Evolutionary conservation across 1,140 invertebrate species (phyloP).

Genomic region (Ladona fulva): DNA sequence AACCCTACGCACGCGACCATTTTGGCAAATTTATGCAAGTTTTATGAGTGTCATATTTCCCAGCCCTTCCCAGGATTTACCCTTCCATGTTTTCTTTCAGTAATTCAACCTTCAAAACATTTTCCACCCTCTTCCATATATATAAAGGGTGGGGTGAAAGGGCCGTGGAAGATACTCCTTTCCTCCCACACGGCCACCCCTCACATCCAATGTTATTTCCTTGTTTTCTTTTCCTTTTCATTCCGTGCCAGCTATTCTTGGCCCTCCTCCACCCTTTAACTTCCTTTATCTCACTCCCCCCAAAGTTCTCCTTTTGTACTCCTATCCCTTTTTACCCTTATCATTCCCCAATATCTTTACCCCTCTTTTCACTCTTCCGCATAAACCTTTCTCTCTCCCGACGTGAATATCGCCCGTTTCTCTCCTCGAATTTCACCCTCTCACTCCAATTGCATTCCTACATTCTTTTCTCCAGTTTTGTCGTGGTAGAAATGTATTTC

Average conservation of each 20-base stretch:
- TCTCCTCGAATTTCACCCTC: neutral
- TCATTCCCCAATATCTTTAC: neutral
- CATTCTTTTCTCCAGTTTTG: neutral
- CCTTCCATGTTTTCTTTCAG: too few relatives aligned
- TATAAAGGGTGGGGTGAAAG: too few relatives aligned
- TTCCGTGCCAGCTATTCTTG: constrained; percentile 3
- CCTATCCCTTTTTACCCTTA: neutral
- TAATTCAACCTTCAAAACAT: too few relatives aligned
- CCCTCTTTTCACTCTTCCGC: neutral
- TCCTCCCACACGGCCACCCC: neutral
- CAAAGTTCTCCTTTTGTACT: neutral
- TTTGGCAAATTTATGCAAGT: too few relatives aligned
- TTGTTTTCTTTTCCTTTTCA: neutral
- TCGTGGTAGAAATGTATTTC: too few relatives aligned
- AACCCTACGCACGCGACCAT: too few relatives aligned
- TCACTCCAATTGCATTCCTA: neutral
- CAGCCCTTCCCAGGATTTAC: too few relatives aligned
- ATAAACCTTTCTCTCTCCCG: neutral
- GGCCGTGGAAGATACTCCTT: neutral
- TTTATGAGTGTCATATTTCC: too few relatives aligned
- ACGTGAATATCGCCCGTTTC: neutral
- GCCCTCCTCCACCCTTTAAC: neutral
- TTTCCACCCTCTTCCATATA: too few relatives aligned
- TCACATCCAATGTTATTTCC: neutral
- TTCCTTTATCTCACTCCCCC: neutral